phyloP scores from a whole-genome alignment of 1,140 invertebrate species.

The Trichonephila inaurata region DNA sequence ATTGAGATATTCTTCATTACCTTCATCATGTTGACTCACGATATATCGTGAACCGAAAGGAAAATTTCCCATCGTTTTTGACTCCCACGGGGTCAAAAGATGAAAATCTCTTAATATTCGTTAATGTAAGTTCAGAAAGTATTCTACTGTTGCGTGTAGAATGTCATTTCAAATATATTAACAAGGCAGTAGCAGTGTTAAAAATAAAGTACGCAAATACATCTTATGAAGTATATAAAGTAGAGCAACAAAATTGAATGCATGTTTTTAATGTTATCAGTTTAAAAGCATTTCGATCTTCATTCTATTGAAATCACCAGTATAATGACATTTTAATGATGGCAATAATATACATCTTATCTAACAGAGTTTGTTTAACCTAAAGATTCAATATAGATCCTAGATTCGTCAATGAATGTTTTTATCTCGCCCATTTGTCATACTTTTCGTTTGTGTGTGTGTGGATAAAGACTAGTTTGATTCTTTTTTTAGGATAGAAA shows the following conservation, averaged over 20 bases:
- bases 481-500: too few relatives aligned
- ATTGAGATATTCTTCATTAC: conserved; percentile 4
- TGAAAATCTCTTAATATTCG: not conserved
- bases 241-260: not conserved
- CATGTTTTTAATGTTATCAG: not conserved
- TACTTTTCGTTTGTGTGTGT: too few relatives aligned
- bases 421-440: too few relatives aligned
- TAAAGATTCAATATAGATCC: too few relatives aligned
- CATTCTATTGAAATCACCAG: not conserved
- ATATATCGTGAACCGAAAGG: not conserved
- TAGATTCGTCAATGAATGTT: too few relatives aligned
- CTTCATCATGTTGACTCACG: conserved; percentile 3
- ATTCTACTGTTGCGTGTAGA: not conserved
- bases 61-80: not conserved
- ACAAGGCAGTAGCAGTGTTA: not conserved
- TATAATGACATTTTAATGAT: conserved; percentile 10
- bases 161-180: not conserved
- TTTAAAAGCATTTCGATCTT: not conserved
- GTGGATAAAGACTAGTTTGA: too few relatives aligned
- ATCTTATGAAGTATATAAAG: not conserved
- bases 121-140: too few relatives aligned
- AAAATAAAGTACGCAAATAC: not conserved
- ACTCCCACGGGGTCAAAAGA: not conserved
- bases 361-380: too few relatives aligned
- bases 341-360: not conserved